Evolutionary conservation across 2,888 invertebrate species (phyloP), one percentile per base, ranked within the genome.

Genomic region (Vandiemenella viatica): DNA sequence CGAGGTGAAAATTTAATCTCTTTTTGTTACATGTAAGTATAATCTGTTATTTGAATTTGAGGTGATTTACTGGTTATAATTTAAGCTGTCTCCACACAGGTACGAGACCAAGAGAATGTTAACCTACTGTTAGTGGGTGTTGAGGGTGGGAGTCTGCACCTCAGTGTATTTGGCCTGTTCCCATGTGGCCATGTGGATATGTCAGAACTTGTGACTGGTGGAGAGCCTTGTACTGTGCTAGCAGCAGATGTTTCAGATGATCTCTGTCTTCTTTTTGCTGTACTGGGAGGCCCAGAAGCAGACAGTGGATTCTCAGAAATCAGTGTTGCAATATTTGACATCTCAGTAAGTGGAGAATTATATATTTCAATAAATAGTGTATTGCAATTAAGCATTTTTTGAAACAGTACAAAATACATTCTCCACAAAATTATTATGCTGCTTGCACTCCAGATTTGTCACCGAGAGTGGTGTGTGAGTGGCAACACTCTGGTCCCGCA

Each of bases 101-200:
- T 77, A 15, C 71, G 72, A 57, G 72, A 74, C 49, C 77, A 77
- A 56, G 72, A 63, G 48, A 74, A 74, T 55, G 68, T 90, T 13
- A 88, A 83, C 63, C 74, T 88, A 61, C 65, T 91, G n/a, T 64
- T 90, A 55, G 74, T 89, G 46, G 89, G 89, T 10, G 81, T 85
- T 61, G 75, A 76, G 46, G 73, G 76, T 55, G 88, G 90, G 1
- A 73, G 76, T 56, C 71, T 84, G 43, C 74, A 77, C 63, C 71
- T 92, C 60, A 80, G 82, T 61, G 79, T 90, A 4, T 87, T 88
- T 66, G 93, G 93, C 15, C 78, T 87, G 60, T 83, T 89, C 60
- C 81, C 83, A 19, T 83, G 85, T n/a, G n/a, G 86, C 4, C 74
- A 73, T 7, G 72, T 89, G 51, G 69, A 77, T 58, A 62, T 79